Conservation (phyloP, 2,888 invertebrate species). For the Melieria picta region DNA sequence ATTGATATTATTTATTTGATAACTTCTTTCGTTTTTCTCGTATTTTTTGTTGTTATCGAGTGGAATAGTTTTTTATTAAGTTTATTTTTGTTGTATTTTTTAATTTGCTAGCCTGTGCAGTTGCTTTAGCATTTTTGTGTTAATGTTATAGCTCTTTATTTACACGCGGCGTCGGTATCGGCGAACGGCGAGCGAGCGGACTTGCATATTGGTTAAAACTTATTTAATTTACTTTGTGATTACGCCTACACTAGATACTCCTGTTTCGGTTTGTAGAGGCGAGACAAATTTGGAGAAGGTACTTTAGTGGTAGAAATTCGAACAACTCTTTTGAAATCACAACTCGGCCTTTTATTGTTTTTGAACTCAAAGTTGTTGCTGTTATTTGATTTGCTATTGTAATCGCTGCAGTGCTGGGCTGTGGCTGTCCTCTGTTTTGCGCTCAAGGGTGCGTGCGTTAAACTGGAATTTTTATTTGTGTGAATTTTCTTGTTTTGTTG, state of each 20-base stretch:
- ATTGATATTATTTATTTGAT: not conserved
- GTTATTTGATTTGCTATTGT: conserved; percentile 2
- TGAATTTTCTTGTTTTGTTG: not conserved
- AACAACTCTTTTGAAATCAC: not conserved
- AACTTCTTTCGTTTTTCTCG: conserved; percentile 6
- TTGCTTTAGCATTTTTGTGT: not conserved
- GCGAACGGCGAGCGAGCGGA: too few species aligned
- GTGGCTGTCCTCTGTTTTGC: not conserved
- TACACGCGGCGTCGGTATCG: too few species aligned
- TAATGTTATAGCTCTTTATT: not conserved
- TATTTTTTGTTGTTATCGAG: not conserved
- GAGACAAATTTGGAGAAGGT: not conserved
- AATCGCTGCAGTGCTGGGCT: not conserved
- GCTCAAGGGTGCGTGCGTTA: not conserved
- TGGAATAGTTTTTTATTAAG: not conserved
- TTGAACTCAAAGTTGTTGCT: conserved; percentile 3
- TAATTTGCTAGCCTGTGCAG: not conserved
- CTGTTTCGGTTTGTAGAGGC: not conserved
- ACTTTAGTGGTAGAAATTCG: not conserved
- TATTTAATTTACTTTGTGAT: too few species aligned
- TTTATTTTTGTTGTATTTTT: conserved; percentile 9
- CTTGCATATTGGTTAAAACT: too few species aligned
- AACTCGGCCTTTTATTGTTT: not conserved
- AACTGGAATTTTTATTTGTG: not conserved
- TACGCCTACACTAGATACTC: too few species aligned